These are phyloP conservation scores for Leuciscus waleckii DNA, from an alignment of 2,797 vertebrate genomes.

Conservation along the genomic window DNA sequence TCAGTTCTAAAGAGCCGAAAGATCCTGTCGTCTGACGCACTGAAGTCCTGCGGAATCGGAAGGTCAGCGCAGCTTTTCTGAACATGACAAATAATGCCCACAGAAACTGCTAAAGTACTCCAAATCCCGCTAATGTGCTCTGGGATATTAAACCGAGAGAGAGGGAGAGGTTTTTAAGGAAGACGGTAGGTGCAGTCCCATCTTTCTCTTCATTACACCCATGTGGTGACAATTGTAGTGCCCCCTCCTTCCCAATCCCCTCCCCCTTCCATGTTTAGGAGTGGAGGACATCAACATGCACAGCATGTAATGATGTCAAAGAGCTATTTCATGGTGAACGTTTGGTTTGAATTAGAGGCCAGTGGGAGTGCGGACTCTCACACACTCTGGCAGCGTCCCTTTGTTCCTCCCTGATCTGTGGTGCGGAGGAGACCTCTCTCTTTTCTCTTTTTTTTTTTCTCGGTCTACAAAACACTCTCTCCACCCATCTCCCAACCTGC, in stretches of 20 bases:
- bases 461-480: constrained; percentile 35
- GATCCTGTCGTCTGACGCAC: constrained; percentile 23
- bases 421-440: constrained; percentile 59
- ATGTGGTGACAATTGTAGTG: constrained; percentile 61
- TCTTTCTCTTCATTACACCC: constrained; percentile 57
- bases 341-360: constrained; percentile 72
- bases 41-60: constrained; percentile 23
- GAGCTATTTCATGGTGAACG: constrained; percentile 70
- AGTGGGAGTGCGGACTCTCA: constrained; percentile 65
- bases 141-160: constrained; percentile 34
- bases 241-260: constrained; percentile 27
- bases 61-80: constrained; percentile 22
- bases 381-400: constrained; percentile 59
- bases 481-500: constrained; percentile 28
- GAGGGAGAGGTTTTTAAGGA: constrained; percentile 45
- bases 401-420: constrained; percentile 63
- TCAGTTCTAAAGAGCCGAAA: constrained; percentile 38
- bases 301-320: constrained; percentile 69
- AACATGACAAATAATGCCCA: constrained; percentile 47
- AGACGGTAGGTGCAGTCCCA: constrained; percentile 41
- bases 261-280: constrained; percentile 59
- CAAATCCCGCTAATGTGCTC: constrained; percentile 40
- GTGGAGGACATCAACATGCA: constrained; percentile 67
- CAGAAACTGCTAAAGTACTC: constrained; percentile 41
- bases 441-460: constrained; percentile 35